These are phyloP conservation scores for Phengaris arion DNA, from an alignment of 2,888 invertebrate species.

Conservation along the genomic window DNA sequence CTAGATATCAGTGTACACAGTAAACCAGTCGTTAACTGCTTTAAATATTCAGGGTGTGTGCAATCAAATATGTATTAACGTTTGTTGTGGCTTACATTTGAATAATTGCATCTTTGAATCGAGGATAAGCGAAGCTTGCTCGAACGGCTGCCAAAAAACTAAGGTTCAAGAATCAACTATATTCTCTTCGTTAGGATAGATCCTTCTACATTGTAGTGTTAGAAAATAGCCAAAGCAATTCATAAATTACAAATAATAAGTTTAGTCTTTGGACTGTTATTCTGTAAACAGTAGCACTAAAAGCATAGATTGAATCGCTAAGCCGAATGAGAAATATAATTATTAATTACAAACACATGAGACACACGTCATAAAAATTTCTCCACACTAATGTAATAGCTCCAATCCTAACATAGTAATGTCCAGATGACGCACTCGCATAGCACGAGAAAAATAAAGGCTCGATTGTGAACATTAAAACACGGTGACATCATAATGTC, in stretches of 20 bases:
- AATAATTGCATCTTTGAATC: slow-evolving; percentile 59
- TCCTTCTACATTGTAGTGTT: too few species aligned
- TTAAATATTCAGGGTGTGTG: slow-evolving; percentile 60
- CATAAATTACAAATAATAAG: background rate
- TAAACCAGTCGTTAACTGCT: slow-evolving; percentile 52
- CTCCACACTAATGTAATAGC: slow-evolving; percentile 5
- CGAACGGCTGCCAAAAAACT: slow-evolving; percentile 37
- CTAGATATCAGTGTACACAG: slow-evolving; percentile 14
- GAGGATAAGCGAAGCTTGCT: slow-evolving; percentile 36
- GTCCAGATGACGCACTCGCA: slow-evolving; percentile 37
- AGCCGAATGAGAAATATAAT: slow-evolving; percentile 20
- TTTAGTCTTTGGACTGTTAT: background rate
- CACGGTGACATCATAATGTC: slow-evolving; percentile 59
- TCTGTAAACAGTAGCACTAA: background rate
- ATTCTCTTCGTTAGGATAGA: background rate
- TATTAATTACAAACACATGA: slow-evolving; percentile 14
- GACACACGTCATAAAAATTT: slow-evolving; percentile 23
- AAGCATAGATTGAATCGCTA: slow-evolving; percentile 20
- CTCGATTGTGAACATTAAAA: slow-evolving; percentile 50
- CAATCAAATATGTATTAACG: slow-evolving; percentile 72
- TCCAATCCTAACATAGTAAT: slow-evolving; percentile 4
- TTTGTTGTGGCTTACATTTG: slow-evolving; percentile 56
- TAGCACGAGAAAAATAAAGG: slow-evolving; percentile 51
- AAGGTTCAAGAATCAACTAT: background rate
- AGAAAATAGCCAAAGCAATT: too few species aligned